Conservation (phyloP, 2,888 invertebrate species). For the Stenurella melanura region DNA sequence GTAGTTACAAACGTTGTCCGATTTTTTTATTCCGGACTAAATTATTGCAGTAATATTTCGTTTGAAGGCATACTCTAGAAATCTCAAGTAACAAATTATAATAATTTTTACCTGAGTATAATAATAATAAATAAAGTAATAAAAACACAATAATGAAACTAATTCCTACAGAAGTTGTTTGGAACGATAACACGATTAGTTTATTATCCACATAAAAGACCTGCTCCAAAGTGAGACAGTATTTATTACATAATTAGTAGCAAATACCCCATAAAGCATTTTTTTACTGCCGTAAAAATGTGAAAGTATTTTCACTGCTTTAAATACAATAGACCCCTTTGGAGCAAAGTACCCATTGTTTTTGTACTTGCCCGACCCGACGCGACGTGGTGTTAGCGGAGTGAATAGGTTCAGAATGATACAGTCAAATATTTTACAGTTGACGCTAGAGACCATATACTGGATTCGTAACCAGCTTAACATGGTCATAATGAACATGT, state of each 20-base stretch:
- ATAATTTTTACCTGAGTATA: no score
- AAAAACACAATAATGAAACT: not conserved
- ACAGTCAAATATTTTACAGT: slow-evolving; percentile 40
- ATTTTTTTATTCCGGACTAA: no score
- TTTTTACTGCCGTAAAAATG: slow-evolving; percentile 14
- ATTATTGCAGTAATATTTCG: no score
- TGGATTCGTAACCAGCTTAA: slow-evolving; percentile 54
- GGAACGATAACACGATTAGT: not conserved
- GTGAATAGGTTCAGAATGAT: slow-evolving; percentile 35
- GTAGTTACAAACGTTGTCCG: no score
- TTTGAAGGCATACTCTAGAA: no score
- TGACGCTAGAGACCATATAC: slow-evolving; percentile 40
- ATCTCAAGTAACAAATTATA: no score
- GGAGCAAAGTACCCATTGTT: slow-evolving; percentile 30
- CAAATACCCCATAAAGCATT: slow-evolving; percentile 13
- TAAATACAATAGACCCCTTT: slow-evolving; percentile 37
- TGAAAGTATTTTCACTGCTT: slow-evolving; percentile 20
- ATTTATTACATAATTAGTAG: slow-evolving; percentile 23
- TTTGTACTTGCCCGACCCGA: slow-evolving; percentile 12
- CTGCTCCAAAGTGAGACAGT: slow-evolving; percentile 1
- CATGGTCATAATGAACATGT: slow-evolving; percentile 68
- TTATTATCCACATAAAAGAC: not conserved
- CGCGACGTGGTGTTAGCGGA: slow-evolving; percentile 29
- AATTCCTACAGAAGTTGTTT: not conserved
- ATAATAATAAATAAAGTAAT: not conserved